These are phyloP conservation scores for Brachypterus glaber DNA, from an alignment of 2,888 invertebrate species.

Conservation along the genomic window DNA sequence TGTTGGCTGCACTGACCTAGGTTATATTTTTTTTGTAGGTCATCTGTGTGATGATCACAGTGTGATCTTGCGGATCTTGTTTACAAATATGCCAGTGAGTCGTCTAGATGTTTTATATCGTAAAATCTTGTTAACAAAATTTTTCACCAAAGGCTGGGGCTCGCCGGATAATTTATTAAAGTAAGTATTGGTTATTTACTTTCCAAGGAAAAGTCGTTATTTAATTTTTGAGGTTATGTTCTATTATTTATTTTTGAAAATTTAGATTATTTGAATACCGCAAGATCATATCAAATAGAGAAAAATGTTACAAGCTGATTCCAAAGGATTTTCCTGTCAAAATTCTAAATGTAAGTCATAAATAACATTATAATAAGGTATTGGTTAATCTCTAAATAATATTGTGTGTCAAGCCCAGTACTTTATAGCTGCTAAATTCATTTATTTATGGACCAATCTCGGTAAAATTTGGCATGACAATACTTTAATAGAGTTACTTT, in stretches of 20 bases:
- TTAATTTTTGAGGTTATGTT: slow-evolving; percentile 12
- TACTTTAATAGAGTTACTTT: no score
- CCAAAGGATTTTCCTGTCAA: slow-evolving; percentile 74
- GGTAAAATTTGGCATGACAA: no score
- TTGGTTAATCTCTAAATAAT: no score
- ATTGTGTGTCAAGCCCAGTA: no score
- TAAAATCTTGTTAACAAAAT: slow-evolving; percentile 76
- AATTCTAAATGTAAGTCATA: slow-evolving; percentile 65
- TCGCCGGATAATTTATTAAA: slow-evolving; percentile 81
- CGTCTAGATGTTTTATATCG: slow-evolving; percentile 71
- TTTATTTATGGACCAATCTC: no score
- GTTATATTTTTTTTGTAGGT: no score
- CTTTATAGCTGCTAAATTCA: no score
- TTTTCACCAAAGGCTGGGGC: slow-evolving; percentile 96
- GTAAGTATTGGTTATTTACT: slow-evolving; percentile 34
- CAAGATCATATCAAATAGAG: slow-evolving; percentile 75
- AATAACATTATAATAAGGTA: neutral
- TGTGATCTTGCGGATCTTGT: no score
- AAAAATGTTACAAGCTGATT: slow-evolving; percentile 72
- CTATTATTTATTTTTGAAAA: slow-evolving; percentile 32
- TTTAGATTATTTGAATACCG: slow-evolving; percentile 82
- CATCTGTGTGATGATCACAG: no score
- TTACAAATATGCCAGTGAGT: slow-evolving; percentile 34
- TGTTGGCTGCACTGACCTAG: no score
- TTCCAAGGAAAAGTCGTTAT: slow-evolving; percentile 5